phyloP scores from a whole-genome alignment of 2,888 invertebrate species.

The Spilarctia lutea region DNA sequence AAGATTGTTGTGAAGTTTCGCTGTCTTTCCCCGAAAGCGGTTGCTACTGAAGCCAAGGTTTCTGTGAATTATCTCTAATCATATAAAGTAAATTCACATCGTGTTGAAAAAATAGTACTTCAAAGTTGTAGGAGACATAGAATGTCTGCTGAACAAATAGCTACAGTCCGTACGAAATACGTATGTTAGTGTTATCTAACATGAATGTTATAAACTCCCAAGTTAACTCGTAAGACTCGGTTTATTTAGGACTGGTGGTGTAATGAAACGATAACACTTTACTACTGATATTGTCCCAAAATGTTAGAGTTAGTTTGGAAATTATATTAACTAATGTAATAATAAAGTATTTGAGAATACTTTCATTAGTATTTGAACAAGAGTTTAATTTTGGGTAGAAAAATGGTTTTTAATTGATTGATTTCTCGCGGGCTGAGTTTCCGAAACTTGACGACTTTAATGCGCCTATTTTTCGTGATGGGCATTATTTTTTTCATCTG shows the following conservation, averaged over 20 bases:
- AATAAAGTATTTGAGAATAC: neutral
- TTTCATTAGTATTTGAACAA: neutral
- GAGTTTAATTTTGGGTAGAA: neutral
- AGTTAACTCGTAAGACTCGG: constrained; percentile 55
- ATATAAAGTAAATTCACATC: neutral
- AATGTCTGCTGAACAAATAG: neutral
- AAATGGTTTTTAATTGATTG: neutral
- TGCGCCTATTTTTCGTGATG: too few relatives aligned
- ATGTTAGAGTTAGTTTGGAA: constrained; percentile 34
- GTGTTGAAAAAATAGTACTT: neutral
- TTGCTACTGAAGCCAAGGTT: too few relatives aligned
- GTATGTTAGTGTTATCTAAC: constrained; percentile 4
- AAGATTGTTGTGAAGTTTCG: too few relatives aligned
- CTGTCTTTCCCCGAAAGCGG: too few relatives aligned
- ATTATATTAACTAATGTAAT: constrained; percentile 26
- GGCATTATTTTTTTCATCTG: too few relatives aligned
- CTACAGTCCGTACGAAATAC: neutral
- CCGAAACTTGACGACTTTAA: too few relatives aligned
- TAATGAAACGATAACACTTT: constrained; percentile 74
- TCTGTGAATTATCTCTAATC: too few relatives aligned
- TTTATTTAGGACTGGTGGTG: constrained; percentile 69
- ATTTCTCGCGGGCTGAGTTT: too few relatives aligned
- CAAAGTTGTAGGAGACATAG: neutral
- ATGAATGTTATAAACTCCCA: constrained; percentile 41
- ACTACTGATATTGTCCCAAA: constrained; percentile 47